Conservation (phyloP, 2,888 invertebrate species). For the Zaprionus obscuricornis region DNA sequence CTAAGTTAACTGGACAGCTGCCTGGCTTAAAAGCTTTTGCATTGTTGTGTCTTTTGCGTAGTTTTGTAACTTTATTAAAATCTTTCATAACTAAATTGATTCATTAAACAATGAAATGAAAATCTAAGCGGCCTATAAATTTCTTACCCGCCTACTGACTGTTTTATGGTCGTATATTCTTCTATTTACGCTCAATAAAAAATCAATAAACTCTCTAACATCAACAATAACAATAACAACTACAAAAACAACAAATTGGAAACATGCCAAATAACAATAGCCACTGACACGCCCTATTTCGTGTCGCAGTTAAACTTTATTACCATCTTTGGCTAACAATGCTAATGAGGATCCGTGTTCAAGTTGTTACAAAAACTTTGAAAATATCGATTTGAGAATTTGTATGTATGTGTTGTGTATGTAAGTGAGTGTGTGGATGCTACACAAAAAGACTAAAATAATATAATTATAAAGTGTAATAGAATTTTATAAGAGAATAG, state of each 20-base stretch:
- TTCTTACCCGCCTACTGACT: background rate
- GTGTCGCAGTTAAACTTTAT: slow-evolving; percentile 46
- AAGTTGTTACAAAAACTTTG: slow-evolving; percentile 59
- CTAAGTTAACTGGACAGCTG: too few relatives aligned
- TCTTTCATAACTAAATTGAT: slow-evolving; percentile 41
- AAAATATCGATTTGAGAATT: slow-evolving; percentile 19
- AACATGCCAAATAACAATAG: slow-evolving; percentile 19
- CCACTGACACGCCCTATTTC: slow-evolving; percentile 17
- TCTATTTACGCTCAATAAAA: slow-evolving; percentile 45
- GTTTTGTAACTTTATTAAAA: slow-evolving; percentile 12
- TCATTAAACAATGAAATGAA: slow-evolving; percentile 26
- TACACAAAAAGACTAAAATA: slow-evolving; percentile 30
- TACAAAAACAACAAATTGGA: slow-evolving; percentile 24
- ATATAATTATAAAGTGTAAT: slow-evolving; percentile 51
- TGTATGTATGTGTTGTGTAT: background rate
- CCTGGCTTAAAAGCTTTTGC: slow-evolving; percentile 13
- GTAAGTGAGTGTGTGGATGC: slow-evolving; percentile 17
- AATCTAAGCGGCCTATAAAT: slow-evolving; percentile 9
- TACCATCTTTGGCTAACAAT: slow-evolving; percentile 71
- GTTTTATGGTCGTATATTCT: slow-evolving; percentile 23
- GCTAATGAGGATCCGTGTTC: slow-evolving; percentile 65
- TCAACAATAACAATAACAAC: too few relatives aligned
- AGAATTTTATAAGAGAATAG: slow-evolving; percentile 12
- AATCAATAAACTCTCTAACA: slow-evolving; percentile 42
- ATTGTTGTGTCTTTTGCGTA: background rate